Evolutionary conservation across 2,113 vertebrate species (phyloP), one percentile per base, ranked within the genome.

Genomic region (Siniperca chuatsi): DNA sequence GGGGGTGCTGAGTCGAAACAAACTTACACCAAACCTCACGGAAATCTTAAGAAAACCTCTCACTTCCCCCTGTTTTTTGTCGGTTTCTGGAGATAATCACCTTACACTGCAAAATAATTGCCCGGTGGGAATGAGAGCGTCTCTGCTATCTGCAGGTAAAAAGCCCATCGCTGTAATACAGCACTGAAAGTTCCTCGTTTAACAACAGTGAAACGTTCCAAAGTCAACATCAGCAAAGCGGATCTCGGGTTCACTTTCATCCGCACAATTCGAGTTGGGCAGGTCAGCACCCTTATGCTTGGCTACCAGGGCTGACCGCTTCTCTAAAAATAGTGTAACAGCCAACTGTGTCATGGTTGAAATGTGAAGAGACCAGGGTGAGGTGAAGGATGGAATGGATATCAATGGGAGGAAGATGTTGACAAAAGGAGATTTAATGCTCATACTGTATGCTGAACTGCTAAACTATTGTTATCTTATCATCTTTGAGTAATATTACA

Each of bases 141-240:
- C 33, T 67, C 79, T 15, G 85, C 64, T 83, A 84, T 78, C 67
- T 87, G 84, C 75, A 71, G 78, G 83, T 86, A 67, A 76, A 65
- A 69, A 72, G 71, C 7, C 70, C n/a, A 12, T 44, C 5, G 23
- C 12, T 48, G 86, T 81, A 69, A 83, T 29, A 25, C 9, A 8
- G 67, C n/a, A 18, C 71, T 62, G 42, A 87, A 79, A 65, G 67
- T 75, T 82, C 20, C 10, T 68, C 35, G 10, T 78, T 82, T 50
- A 87, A 83, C 77, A 84, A 54, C 74, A n/a, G 73, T 11, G 21
- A 69, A 46, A 4, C 15, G 29, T 13, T 84, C 90, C 90, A 93
- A 93, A 92, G 78, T 89, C 89, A 93, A 92, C 87, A 92, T 20
- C 1, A 6, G 76, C 50, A 29, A 81, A 87, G 67, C 52, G 65